A percentile compares a stretch with the other conserved stretches of the same genome.
phyloP scores from a whole-genome alignment of 1,140 invertebrate genomes.

The Saxidomus purpurata region DNA sequence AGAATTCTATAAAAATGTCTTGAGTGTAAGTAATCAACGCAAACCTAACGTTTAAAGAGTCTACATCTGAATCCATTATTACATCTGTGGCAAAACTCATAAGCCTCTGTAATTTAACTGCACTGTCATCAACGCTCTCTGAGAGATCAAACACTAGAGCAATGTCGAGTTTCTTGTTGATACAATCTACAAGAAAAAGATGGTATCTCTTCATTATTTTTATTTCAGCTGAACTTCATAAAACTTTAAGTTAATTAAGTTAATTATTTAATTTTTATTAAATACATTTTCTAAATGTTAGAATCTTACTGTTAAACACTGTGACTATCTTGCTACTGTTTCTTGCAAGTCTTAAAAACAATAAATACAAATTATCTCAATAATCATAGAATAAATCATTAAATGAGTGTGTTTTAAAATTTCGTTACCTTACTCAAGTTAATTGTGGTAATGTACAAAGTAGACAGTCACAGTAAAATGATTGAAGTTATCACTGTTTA shows the following conservation, averaged over 20 bases:
- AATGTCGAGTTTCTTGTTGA: not conserved
- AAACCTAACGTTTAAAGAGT: not conserved
- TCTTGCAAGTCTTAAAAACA: not conserved
- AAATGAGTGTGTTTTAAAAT: too few species aligned
- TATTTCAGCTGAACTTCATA: not conserved
- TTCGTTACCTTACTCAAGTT: too few species aligned
- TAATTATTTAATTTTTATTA: not conserved
- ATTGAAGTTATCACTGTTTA: too few species aligned
- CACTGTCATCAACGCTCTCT: not conserved
- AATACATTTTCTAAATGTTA: too few species aligned
- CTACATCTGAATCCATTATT: not conserved
- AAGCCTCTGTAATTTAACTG: not conserved
- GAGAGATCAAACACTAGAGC: not conserved
- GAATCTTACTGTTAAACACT: too few species aligned
- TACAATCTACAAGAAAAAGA: slow-evolving; percentile 11
- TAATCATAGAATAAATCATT: too few species aligned
- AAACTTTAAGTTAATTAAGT: not conserved
- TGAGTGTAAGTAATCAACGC: not conserved
- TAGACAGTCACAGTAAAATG: too few species aligned
- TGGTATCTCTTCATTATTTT: not conserved
- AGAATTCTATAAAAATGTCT: not conserved
- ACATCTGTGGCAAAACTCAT: not conserved
- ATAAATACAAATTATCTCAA: not conserved
- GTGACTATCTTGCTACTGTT: too few species aligned
- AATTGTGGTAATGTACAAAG: too few species aligned